Conservation (phyloP, 2,797 vertebrate genomes). For the Falco concolor region DNA sequence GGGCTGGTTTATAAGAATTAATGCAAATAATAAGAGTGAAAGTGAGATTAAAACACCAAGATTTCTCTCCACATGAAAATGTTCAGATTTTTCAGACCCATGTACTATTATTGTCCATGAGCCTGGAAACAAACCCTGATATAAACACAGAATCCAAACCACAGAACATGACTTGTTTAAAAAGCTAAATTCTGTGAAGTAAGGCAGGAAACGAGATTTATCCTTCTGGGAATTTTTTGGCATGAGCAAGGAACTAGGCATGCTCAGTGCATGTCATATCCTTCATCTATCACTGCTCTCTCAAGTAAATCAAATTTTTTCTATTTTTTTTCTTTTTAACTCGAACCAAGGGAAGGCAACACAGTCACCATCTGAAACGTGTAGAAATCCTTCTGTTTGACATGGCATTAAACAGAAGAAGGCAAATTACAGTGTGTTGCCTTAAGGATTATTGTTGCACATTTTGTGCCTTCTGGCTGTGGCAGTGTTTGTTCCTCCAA, state of each 20-base stretch:
- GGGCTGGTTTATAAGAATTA: constrained; percentile 64
- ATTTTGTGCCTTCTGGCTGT: constrained; percentile 73
- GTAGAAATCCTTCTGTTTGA: constrained; percentile 79
- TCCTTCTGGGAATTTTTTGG: constrained; percentile 84
- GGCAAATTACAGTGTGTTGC: constrained; percentile 56
- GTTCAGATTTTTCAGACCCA: constrained; percentile 70
- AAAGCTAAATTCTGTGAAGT: constrained; percentile 83
- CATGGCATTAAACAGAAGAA: constrained; percentile 73
- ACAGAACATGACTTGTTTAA: constrained; percentile 84
- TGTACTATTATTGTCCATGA: constrained; percentile 70
- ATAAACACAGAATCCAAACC: constrained; percentile 80
- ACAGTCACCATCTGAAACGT: constrained; percentile 71
- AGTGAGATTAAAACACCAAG: constrained; percentile 65
- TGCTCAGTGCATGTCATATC: constrained; percentile 86
- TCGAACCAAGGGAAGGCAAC: constrained; percentile 76
- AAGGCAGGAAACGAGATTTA: constrained; percentile 87
- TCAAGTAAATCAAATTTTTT: constrained; percentile 76
- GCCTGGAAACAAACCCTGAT: constrained; percentile 74
- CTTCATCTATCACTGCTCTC: constrained; percentile 83
- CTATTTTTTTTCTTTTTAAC: constrained; percentile 51
- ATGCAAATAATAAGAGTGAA: constrained; percentile 72
- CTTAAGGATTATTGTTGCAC: constrained; percentile 70
- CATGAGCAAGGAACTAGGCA: constrained; percentile 81
- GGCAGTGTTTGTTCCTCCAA: constrained; percentile 65
- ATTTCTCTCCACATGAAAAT: constrained; percentile 72